Base-by-base conservation (phyloP, 2,888 invertebrate genomes). In the Ptychoptera contaminata region DNA sequence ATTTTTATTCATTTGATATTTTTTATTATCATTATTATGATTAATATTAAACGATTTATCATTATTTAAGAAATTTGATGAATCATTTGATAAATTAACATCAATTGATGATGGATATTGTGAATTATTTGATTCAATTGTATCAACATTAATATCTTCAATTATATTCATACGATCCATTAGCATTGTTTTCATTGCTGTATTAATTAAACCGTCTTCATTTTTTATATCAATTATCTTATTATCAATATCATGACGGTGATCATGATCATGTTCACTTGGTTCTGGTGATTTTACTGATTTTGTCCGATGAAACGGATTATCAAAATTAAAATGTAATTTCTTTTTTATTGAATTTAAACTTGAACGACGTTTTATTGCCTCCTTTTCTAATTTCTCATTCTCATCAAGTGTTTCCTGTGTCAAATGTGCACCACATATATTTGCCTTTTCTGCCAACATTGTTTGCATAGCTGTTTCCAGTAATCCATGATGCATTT, bases 111-210 rank as follows among this genome's bases (percentile, higher is more conserved):
- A 23, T 23, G 23, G 23, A 7, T 5, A 23, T 23, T 23, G 23
- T 23, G 23, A 23, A 7, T 23, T 23, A 23, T 23, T 23, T 7
- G 23, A 23, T 23, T 23, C 23, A 23, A 23, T 7, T 7, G 23
- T 23, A n/a, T n/a, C n/a, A n/a, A n/a, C n/a, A n/a, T n/a, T n/a
- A 37, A 47, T 45, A 14, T 44, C 59, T 45, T 60, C 54, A 44
- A 60, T 56, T 41, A 61, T 57, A 45, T 61, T 70, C 1, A 73
- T 69, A 59, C 67, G 70, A 50, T 74, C 73, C 49, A 72, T 66
- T 9, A 73, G 61, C 46, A 74, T 73, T 37, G 72, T 72, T 55
- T 71, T 69, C 63, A 73, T 69, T 16, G 73, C 74, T 15, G 71
- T 71, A 43, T 69, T 69, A 38, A 73, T 54, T 40, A 73, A 51